Evolutionary conservation across 2,113 vertebrate genomes (phyloP), one percentile per base, ranked within the genome.

Genomic region (Labrus mixtus): DNA sequence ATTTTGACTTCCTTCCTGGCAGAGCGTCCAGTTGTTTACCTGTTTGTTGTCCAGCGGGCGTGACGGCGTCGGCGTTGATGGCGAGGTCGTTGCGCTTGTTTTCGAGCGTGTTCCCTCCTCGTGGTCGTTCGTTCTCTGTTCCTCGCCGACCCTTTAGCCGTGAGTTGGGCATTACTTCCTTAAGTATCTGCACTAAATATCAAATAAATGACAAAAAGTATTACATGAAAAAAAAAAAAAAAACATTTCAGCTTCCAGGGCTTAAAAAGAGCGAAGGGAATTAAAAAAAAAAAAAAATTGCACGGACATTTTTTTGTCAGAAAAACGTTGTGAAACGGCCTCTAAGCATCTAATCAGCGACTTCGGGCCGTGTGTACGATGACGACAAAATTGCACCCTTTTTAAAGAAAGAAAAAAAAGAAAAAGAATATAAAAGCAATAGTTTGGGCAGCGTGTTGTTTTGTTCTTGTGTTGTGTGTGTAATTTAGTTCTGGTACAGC

Each of bases 111-210:
- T 94, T 96, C 95, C 73, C 67, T 90, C 95, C 94, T 83, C 79
- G 78, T 63, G 85, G 85, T 90, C 69, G 80, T 91, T 90, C 76
- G 22, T 77, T 91, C 79, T 88, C 79, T 87, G 83, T 89, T 84
- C 84, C 84, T 90, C 85, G 86, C 87, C 85, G 94, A 96, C 94
- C 95, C 94, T 95, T 95, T 95, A 96, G 96, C 95, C 96, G 94
- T 95, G 96, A 96, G 96, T 95, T 96, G 97, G 97, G 96, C 97
- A 97, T 98, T 98, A 97, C 75, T 96, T 96, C 94, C 95, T 95
- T 96, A 96, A 96, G 96, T 96, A 96, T 98, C 96, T 99, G 98
- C 97, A 98, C 97, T 98, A 99, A 96, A 93, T 92, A 92, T 90
- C 25, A 90, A 91, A 82, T 73, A 71, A 91, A 90, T 89, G 76